Evolutionary conservation across 2,888 invertebrate genomes (phyloP), one percentile per base, ranked within the genome.

Genomic region (Macaria notata): DNA sequence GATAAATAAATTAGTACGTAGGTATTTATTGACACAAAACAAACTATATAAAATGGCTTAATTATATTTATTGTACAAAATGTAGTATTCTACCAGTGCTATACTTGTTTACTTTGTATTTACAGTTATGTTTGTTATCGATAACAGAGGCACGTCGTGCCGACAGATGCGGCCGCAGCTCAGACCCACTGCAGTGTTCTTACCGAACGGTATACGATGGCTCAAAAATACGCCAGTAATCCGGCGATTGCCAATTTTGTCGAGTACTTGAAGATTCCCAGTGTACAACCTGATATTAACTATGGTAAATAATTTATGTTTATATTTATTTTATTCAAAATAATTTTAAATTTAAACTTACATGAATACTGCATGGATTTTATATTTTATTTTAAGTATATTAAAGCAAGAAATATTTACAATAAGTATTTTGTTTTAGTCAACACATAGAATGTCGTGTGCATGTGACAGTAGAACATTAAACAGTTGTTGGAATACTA

Each of bases 241-340:
- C 63, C 87, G 62, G 93, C 95, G 46, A 93, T 96, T 49, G 92
- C 93, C 44, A 94, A 94, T 76, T 96, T 96, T 76, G 88, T 95
- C 44, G 94, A 95, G 69, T 96, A 96, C 84, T 84, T 96, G 53
- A 88, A 93, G 68, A 95, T 96, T 72, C 94, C 95, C 19, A 95
- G 95, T 56, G 95, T 95, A 1, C 96, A 96, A 58, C 96, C 96
- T 0, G 83, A 94, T 70, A 92, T 96, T 36, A 93, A 95, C 75
- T 96, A 96, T 81, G 94, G 96, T 95, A 81, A 92, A 85, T 74
- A 31, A 19, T 19, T 19, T 47, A 46, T 45, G 31, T 42, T 56
- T 38, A 38, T 38, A 38, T 8, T 7, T 38, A 1, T 36, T 38
- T 38, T 7, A 38, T 8, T 38, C 38, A 38, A 1, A 38, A 38